Base-by-base conservation (phyloP, 2,113 vertebrate genomes). In the Ameiurus melas region DNA sequence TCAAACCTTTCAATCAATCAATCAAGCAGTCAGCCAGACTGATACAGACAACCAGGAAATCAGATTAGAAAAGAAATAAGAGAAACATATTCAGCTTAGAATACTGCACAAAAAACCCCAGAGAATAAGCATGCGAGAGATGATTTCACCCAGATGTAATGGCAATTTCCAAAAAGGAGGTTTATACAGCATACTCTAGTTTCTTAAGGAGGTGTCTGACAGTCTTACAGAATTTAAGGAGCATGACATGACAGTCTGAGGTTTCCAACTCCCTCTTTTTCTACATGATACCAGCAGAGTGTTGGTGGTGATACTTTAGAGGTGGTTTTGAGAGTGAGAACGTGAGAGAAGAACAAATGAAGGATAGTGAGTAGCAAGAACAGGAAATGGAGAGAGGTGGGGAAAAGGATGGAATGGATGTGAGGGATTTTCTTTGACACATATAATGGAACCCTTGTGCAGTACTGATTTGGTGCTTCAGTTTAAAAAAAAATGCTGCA, bases 401-500 rank as follows among this genome's bases (percentile, higher is more conserved):
- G 84, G 47, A 88, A 30, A 88, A 25, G 3, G 70, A 58, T 47
- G 60, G 84, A 89, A 55, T 84, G 81, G 81, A 47, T 51, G 27
- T 1, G 80, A 55, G 83, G 70, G 83, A 78, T 85, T 86, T 73
- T 55, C 90, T 86, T 6, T 51, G 68, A 94, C 83, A 91, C 89
- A 79, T 89, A 89, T 86, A 81, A 82, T 87, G 91, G 81, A 79
- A 86, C 90, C 89, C 92, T 91, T 60, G 8, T 77, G 92, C 86
- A 84, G 10, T 90, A 94, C 94, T 33, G 92, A 95, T 94, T 93
- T 85, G 85, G 85, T 84, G 33, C 87, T 85, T 89, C 85, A 84
- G 88, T 88, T 94, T 92, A 93, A 93, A 91, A 87, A 92, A 87
- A 92, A 90, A 90, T 89, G 92, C 94, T 92, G 93, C 36, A 64